Evolutionary conservation across 1,140 invertebrate species (phyloP).

Genomic region (Lordiphosa clarofinis): DNA sequence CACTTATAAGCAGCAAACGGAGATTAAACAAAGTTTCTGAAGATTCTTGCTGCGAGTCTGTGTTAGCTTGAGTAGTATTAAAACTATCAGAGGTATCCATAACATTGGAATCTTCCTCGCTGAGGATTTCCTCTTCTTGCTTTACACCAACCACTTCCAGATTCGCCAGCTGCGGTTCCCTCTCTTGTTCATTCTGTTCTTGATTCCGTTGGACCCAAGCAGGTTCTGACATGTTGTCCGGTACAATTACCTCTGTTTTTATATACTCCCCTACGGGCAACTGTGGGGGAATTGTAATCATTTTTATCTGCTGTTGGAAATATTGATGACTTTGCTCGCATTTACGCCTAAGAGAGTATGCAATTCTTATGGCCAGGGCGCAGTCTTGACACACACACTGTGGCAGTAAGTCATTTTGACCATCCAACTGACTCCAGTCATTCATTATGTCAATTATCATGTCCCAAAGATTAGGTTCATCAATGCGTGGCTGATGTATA

Average conservation of each 20-base stretch:
- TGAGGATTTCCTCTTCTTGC: no score
- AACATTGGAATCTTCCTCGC: no score
- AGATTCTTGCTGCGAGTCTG: neutral
- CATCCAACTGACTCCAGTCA: neutral
- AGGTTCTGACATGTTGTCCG: no score
- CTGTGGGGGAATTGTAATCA: neutral
- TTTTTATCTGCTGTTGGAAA: conserved; percentile 7
- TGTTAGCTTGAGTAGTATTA: neutral
- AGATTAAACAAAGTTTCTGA: conserved; percentile 21
- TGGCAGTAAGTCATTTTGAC: neutral
- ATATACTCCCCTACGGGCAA: no score
- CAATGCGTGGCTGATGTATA: neutral
- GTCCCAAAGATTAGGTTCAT: neutral
- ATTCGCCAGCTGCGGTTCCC: no score
- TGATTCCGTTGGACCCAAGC: no score
- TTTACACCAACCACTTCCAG: no score
- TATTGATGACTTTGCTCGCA: conserved; percentile 8
- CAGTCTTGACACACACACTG: neutral
- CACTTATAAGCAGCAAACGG: conserved; percentile 44
- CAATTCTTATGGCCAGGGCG: neutral
- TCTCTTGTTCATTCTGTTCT: no score
- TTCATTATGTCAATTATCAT: conserved; percentile 6
- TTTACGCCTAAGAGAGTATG: conserved; percentile 3
- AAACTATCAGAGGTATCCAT: no score
- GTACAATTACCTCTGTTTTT: no score